These are phyloP conservation scores for Myiothlypis coronata DNA, from an alignment of 2,797 vertebrate species.

Conservation along the genomic window DNA sequence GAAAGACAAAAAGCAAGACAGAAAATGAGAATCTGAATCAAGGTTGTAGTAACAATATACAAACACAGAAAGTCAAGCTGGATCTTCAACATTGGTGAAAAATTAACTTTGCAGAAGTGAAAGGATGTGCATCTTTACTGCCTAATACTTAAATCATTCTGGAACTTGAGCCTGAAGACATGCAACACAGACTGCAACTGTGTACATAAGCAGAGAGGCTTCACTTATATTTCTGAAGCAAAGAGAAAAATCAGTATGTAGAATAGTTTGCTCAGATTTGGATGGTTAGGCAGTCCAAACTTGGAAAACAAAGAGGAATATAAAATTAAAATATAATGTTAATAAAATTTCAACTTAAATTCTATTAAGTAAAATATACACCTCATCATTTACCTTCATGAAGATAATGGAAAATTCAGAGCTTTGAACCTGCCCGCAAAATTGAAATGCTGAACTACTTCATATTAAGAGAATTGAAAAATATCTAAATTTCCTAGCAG, in stretches of 20 bases:
- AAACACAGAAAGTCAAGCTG: neutral
- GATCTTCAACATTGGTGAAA: neutral
- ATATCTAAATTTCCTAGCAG: neutral
- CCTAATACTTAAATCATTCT: neutral
- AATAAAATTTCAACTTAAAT: neutral
- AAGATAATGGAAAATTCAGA: neutral
- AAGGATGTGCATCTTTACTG: neutral
- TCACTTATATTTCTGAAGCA: neutral
- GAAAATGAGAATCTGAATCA: conserved; percentile 32
- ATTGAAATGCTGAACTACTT: neutral
- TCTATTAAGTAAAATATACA: neutral
- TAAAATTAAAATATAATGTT: neutral
- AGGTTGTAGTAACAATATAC: neutral
- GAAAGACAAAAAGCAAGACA: conserved; percentile 59
- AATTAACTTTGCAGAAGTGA: neutral
- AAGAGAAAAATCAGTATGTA: neutral
- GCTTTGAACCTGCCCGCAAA: neutral
- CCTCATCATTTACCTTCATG: neutral
- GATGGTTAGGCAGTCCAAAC: neutral
- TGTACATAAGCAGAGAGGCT: neutral
- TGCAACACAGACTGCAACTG: neutral
- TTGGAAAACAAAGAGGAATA: neutral
- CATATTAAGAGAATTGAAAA: neutral
- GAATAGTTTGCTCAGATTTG: neutral
- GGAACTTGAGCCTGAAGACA: neutral